Evolutionary conservation across 2,797 vertebrate genomes (phyloP).

Genomic region (Podarcis siculus): DNA sequence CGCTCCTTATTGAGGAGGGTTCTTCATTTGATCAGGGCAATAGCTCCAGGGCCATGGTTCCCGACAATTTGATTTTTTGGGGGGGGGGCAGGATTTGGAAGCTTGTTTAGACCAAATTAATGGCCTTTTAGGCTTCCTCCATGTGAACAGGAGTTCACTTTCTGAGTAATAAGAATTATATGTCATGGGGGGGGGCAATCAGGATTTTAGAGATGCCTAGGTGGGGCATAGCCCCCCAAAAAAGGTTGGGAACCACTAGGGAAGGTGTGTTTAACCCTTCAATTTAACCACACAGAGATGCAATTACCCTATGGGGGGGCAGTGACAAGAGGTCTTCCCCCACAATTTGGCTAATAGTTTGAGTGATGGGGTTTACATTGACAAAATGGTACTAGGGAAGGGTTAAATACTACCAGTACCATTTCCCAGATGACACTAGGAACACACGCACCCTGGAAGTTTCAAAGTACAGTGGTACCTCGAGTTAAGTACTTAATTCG

Average conservation of each 20-base stretch:
- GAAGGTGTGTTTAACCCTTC: background rate
- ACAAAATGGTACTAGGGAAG: background rate
- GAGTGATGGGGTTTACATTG: background rate
- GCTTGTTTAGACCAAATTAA: too few species aligned
- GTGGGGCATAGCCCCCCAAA: too few species aligned
- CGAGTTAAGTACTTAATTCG: too few species aligned
- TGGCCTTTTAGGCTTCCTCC: too few species aligned
- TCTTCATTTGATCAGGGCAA: background rate
- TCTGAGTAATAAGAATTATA: too few species aligned
- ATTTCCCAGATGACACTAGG: background rate
- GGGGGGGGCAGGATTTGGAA: too few species aligned
- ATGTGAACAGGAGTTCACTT: too few species aligned
- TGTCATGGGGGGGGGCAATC: too few species aligned
- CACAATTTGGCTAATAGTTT: background rate
- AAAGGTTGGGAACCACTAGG: too few species aligned
- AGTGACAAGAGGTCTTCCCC: background rate
- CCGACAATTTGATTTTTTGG: too few species aligned
- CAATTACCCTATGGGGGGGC: background rate
- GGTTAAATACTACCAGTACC: background rate
- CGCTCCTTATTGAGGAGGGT: background rate
- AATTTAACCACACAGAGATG: too few species aligned
- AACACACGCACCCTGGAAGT: background rate
- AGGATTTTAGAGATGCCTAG: too few species aligned
- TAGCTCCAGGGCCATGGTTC: background rate
- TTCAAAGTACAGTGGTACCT: background rate